Base-by-base conservation (phyloP, 2,888 invertebrate genomes). In the Galeruca laticollis region DNA sequence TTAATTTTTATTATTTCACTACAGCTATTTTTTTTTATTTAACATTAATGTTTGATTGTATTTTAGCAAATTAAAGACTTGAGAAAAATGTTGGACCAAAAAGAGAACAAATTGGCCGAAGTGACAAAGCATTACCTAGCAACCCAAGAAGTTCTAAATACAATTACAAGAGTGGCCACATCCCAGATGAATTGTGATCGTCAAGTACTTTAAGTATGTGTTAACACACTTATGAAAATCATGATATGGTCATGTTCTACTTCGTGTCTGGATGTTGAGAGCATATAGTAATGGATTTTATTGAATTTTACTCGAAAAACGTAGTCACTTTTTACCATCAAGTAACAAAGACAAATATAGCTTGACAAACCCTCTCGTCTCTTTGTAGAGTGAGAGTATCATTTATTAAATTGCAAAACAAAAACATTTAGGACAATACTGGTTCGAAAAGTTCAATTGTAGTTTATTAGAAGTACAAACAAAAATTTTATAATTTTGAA, bases 141-240 rank as follows among this genome's bases (percentile, higher is more conserved):
- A 26, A 81, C 79, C 33, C 80, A 79, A 60, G 72, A 79, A 37
- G 80, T 83, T 66, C 73, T 84, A 20, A 81, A 82, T n/a, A 82
- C 81, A 21, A 84, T 84, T 37, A 82, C 81, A 13, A 82, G 81
- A 76, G 77, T 84, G 62, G 81, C 82, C 9, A 26, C 52, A 13
- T 40, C 57, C 35, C 35, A 57, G 31, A 37, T 35, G 31, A 57
- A 35, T 20, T 18, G 15, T 13, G 57, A 57, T 35, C 57, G 37
- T n/a, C 37, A 31, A 57, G 3, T 57, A 31, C 13, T 54, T 2
- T 47, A 47, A n/a, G 13, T 2, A 47, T 47, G 18, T 15, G 2
- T 15, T 8, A 5, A 5, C 0, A 40, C 13, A 40, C 4, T 40
- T 40, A 40, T 13, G 0, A 40, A 40, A 40, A 40, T 40, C 13